phyloP scores from a whole-genome alignment of 2,888 invertebrate species.

The Campaea margaritaria region DNA sequence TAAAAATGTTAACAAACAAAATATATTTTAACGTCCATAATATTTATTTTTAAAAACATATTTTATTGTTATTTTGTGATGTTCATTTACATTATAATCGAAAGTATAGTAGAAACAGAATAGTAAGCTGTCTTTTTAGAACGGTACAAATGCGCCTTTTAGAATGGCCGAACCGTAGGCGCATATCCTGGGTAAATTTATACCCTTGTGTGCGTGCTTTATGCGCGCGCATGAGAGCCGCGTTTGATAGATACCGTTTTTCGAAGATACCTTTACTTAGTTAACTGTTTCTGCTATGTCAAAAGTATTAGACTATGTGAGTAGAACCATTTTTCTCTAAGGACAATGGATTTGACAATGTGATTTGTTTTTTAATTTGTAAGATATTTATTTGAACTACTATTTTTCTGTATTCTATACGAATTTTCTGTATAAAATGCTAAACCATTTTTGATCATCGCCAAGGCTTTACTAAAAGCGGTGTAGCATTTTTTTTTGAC shows the following conservation, averaged over 20 bases:
- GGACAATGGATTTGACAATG: slow-evolving; percentile 47
- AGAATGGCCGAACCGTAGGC: too few relatives aligned
- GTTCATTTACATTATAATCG: slow-evolving; percentile 2
- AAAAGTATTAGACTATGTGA: slow-evolving; percentile 6
- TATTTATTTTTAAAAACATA: slow-evolving; percentile 37
- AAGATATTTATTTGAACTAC: slow-evolving; percentile 47
- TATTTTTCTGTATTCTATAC: slow-evolving; percentile 28
- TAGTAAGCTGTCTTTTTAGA: too few relatives aligned
- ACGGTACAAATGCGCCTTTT: too few relatives aligned
- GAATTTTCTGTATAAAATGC: slow-evolving; percentile 10
- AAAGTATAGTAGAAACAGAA: too few relatives aligned
- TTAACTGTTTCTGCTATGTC: too few relatives aligned
- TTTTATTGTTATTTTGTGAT: slow-evolving; percentile 17
- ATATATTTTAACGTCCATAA: slow-evolving; percentile 30
- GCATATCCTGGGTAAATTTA: too few relatives aligned
- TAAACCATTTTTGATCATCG: slow-evolving; percentile 15
- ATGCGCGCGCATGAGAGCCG: too few relatives aligned
- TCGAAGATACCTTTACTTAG: too few relatives aligned
- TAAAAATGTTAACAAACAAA: background rate
- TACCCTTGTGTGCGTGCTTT: too few relatives aligned
- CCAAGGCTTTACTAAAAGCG: slow-evolving; percentile 7
- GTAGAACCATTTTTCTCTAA: slow-evolving; percentile 37
- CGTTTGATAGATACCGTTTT: too few relatives aligned
- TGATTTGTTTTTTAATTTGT: slow-evolving; percentile 46
- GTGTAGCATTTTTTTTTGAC: slow-evolving; percentile 11